Conservation (phyloP, 2,888 invertebrate species). For the Lathronympha strigana region DNA sequence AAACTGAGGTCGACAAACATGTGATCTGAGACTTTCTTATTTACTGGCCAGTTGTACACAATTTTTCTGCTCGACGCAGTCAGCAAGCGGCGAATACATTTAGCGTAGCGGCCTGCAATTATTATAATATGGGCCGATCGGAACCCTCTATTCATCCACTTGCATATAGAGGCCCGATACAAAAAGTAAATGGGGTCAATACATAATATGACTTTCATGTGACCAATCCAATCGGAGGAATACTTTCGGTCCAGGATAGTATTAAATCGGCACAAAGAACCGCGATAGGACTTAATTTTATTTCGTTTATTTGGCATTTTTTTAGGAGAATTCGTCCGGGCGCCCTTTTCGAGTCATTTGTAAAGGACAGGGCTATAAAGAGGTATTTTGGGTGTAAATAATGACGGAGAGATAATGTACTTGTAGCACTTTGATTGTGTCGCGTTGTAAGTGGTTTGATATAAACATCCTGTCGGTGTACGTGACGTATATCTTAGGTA, state of each 20-base stretch:
- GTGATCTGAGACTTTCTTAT: too few relatives aligned
- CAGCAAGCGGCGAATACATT: too few relatives aligned
- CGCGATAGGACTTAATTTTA: constrained; percentile 46
- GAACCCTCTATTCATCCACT: constrained; percentile 8
- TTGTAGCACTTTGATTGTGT: background rate
- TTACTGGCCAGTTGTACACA: too few relatives aligned
- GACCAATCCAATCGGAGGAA: constrained; percentile 26
- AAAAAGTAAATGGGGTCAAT: constrained; percentile 28
- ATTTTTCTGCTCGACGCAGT: too few relatives aligned
- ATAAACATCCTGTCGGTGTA: too few relatives aligned
- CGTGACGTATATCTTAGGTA: too few relatives aligned
- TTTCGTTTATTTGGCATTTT: constrained; percentile 48
- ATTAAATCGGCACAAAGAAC: constrained; percentile 34
- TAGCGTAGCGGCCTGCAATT: too few relatives aligned
- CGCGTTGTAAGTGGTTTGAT: background rate
- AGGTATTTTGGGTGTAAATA: constrained; percentile 56
- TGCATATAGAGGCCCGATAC: constrained; percentile 13
- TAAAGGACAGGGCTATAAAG: constrained; percentile 50
- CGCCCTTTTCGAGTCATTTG: constrained; percentile 33
- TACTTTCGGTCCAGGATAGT: constrained; percentile 32
- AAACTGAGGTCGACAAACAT: too few relatives aligned
- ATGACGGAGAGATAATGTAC: constrained; percentile 41
- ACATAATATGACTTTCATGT: constrained; percentile 33
- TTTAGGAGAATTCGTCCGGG: background rate
- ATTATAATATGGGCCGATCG: constrained; percentile 10